Evolutionary conservation across 2,888 invertebrate species (phyloP), one percentile per base, ranked within the genome.

Genomic region (Mythimna vitellina): DNA sequence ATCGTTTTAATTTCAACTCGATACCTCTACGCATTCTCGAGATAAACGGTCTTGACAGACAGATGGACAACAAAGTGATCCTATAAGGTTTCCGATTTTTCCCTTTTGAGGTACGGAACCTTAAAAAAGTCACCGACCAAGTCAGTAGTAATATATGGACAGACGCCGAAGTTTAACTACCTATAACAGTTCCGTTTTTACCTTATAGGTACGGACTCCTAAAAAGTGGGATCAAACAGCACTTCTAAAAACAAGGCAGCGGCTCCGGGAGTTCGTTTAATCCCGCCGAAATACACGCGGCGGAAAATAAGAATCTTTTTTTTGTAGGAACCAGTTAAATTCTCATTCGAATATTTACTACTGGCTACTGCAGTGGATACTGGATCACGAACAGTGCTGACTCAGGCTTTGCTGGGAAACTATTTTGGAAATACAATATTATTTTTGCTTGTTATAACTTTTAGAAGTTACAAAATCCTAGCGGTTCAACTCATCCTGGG

Each of bases 241-340:
- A 54, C 32, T 69, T 65, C 22, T 57, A 46, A 66, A 77, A 66
- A 12, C 49, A 49, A 57, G 22, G 14, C 22, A 73, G 61, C 65
- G 65, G 54, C 58, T 73, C 63, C 35, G 49, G 53, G 53, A 58
- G 22, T 65, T 62, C 35, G 32, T 70, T 79, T 66, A 69, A 79
- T 74, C 65, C 65, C 63, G 10, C 29, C 51, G 35, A 79, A 79
- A 79, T 38, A 68, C 65, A 74, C 49, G 29, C 74, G 29, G 54
- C 25, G 20, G 25, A 20, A 80, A 75, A 69, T 51, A 66, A 53
- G 63, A 80, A 53, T 51, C 29, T 69, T 69, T 57, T 74, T 79
- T 75, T 78, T 75, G 63, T 66, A 29, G 29, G 17, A 14, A 14
- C 29, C 51, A 62, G 63, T 70, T 70, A 46, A 70, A 78, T 70